Base-by-base conservation (phyloP, 2,797 vertebrate genomes). In the Phylloscopus collybita region DNA sequence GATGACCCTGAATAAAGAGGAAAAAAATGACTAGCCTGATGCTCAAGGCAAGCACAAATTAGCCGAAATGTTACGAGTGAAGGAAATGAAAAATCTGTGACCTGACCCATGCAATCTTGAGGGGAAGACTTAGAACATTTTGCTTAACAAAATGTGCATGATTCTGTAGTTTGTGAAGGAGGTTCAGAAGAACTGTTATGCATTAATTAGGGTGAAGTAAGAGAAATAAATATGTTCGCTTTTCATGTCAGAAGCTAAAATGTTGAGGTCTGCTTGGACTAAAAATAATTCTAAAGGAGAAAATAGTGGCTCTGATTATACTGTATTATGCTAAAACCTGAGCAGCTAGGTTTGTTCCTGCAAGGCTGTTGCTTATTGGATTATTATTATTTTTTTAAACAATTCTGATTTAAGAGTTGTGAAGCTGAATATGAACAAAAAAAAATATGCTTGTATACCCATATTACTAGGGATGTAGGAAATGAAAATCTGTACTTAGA, bases 31-130 rank as follows among this genome's bases (percentile, higher is more conserved):
- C 54, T 15, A 81, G 25, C 44, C 47, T 88, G 54, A 66, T 88
- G 88, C 80, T 95, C 47, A 86, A 90, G 76, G 83, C 73, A 79
- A 95, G 47, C 29, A 36, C 66, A 88, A 93, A 88, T 95, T 81
- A 93, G 50, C 53, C 85, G 71, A 91, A 76, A 59, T 62, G 30
- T 38, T 84, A 34, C 18, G 47, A 65, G 54, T 78, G 69, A 88
- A 83, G 56, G 27, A 91, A 92, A 56, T 45, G 23, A 86, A 94
- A 90, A 75, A 74, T 74, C 23, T 75, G 34, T 88, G 88, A 86
- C 54, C 40, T 84, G 59, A 88, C 70, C 70, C 59, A 30, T 73
- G 70, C 51, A 71, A 5, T 92, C 92, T 70, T 75, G 36, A 91
- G 21, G 53, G 45, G 44, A 84, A 70, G 65, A 27, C 62, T 87